These are phyloP conservation scores for Microcebus ravelobensis DNA, from an alignment of 2,113 vertebrate species.

Conservation along the genomic window DNA sequence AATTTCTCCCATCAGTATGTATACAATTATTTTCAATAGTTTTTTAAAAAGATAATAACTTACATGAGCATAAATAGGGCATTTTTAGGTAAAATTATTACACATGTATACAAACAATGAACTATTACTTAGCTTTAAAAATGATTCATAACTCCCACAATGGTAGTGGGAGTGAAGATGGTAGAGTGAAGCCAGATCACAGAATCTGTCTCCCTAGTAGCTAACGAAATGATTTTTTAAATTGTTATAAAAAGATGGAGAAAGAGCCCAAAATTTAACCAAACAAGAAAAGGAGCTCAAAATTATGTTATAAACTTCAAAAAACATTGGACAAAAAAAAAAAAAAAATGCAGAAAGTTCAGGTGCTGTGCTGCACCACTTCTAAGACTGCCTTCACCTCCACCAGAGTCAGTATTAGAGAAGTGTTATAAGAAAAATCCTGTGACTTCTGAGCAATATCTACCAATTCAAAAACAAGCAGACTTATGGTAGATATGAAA, in stretches of 20 bases:
- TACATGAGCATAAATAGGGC: background rate
- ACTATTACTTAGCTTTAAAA: background rate
- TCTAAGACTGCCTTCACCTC: background rate
- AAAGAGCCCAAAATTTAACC: background rate
- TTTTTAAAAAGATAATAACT: background rate
- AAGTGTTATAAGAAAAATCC: background rate
- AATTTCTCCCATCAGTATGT: background rate
- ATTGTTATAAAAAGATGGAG: background rate
- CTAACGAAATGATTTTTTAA: background rate
- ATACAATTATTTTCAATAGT: background rate
- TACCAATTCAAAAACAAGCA: background rate
- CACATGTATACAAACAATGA: background rate
- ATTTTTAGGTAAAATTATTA: background rate
- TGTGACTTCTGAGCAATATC: background rate
- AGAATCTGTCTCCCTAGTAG: background rate
- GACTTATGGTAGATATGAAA: background rate
- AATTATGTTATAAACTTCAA: background rate
- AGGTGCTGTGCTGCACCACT: background rate
- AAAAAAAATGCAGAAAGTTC: background rate
- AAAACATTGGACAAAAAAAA: background rate
- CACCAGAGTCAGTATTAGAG: background rate
- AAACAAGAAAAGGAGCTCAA: background rate
- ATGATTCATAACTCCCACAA: background rate
- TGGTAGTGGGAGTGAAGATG: background rate
- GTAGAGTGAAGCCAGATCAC: background rate